Conservation (phyloP, 2,888 invertebrate species). For the Pteria penguin region DNA sequence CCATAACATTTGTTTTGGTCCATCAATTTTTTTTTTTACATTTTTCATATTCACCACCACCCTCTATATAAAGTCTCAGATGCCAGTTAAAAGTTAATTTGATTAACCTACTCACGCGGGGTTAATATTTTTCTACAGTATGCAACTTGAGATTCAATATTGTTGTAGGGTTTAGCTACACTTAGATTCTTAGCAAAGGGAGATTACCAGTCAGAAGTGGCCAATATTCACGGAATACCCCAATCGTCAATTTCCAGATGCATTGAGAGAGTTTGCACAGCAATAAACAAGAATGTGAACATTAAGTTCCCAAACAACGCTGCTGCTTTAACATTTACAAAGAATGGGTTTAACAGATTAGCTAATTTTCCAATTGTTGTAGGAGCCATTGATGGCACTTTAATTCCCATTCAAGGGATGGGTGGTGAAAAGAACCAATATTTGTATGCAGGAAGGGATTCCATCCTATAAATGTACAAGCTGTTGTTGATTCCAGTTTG, state of each 20-base stretch:
- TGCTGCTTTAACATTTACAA: not conserved
- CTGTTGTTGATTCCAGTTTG: too few species aligned
- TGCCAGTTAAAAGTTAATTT: too few species aligned
- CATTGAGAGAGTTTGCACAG: not conserved
- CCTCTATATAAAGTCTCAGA: too few species aligned
- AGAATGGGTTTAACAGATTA: conserved; percentile 13
- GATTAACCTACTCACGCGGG: too few species aligned
- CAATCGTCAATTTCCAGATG: conserved; percentile 9
- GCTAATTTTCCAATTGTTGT: conserved; percentile 1
- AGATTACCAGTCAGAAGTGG: conserved; percentile 24
- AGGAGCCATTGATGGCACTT: conserved; percentile 8
- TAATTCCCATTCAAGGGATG: conserved; percentile 23
- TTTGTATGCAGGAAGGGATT: conserved; percentile 13
- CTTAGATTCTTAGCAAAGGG: conserved; percentile 23
- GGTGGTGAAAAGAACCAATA: conserved; percentile 24
- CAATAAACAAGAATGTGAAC: not conserved
- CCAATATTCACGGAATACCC: conserved; percentile 24
- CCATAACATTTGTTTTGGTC: too few species aligned
- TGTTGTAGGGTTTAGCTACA: conserved; percentile 17
- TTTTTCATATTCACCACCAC: too few species aligned
- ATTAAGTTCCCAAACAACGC: conserved; percentile 11
- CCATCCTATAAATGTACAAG: too few species aligned
- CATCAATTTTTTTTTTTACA: too few species aligned
- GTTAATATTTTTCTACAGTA: too few species aligned
- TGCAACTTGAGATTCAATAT: too few species aligned